Percentiles rank a stretch among this genome's conserved stretches.
Conservation (phyloP, 2,888 invertebrate genomes). For the Lingula anatina region DNA sequence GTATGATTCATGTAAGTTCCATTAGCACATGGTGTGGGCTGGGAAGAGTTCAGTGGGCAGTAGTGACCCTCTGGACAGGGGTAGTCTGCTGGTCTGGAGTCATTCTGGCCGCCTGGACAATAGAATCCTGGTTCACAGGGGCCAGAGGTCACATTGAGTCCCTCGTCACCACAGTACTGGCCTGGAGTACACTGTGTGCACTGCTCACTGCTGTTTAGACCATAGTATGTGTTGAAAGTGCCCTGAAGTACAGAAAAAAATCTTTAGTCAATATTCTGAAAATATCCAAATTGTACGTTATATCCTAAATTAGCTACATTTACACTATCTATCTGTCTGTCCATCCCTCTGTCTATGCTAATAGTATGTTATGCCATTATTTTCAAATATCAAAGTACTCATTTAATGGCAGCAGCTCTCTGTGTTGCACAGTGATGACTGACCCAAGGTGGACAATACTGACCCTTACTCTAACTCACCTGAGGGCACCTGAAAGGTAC, state of each 20-base stretch:
- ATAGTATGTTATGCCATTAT: background rate
- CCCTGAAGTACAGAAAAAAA: constrained; percentile 25
- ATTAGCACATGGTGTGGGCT: constrained; percentile 40
- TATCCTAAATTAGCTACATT: too few species aligned
- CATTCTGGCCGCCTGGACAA: constrained; percentile 39
- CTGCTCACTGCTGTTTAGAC: constrained; percentile 24
- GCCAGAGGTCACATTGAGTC: constrained; percentile 30
- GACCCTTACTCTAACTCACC: too few species aligned
- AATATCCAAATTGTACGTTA: background rate
- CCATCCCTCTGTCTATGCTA: too few species aligned
- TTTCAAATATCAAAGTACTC: too few species aligned
- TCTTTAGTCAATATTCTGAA: background rate
- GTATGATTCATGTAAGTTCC: constrained; percentile 44
- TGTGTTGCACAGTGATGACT: too few species aligned
- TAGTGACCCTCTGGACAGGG: constrained; percentile 34
- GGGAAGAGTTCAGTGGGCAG: constrained; percentile 28
- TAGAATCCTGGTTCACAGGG: constrained; percentile 40
- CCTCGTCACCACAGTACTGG: constrained; percentile 28
- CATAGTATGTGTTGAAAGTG: constrained; percentile 40
- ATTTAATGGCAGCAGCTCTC: too few species aligned
- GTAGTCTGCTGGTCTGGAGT: constrained; percentile 24
- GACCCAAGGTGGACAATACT: too few species aligned
- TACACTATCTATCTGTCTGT: too few species aligned
- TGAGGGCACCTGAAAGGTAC: constrained; percentile 31
- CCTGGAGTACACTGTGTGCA: constrained; percentile 41